Evolutionary conservation across 2,888 invertebrate species (phyloP), one percentile per base, ranked within the genome.

Genomic region (Leistus spinibarbis): DNA sequence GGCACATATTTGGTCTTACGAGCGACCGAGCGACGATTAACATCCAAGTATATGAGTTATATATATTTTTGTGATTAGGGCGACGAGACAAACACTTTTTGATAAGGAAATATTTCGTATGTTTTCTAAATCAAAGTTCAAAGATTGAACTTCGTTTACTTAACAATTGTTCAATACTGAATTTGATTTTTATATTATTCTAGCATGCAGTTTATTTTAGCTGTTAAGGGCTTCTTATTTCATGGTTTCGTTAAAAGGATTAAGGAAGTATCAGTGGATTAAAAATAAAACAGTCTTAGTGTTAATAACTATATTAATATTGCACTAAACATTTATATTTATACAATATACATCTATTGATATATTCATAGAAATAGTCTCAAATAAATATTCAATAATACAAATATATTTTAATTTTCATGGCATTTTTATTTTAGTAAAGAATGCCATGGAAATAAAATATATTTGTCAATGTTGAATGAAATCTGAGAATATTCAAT

Each of bases 271-370:
- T 5, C 1, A 60, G 13, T 56, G 13, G n/a, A 16, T 69, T 53
- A 63, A 16, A 4, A 24, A 72, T 65, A 57, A 57, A 57, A 66
- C 24, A 56, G 10, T 19, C 65, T 54, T 71, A 71, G 63, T 71
- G 27, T 57, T 57, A 64, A 72, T 69, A 64, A 64, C 64, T 64
- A 64, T 64, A 64, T 69, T 69, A 69, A 69, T 72, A 72, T 72
- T 72, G 72, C 72, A 72, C 72, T 72, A 66, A 72, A 72, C 72
- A 72, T 65, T 72, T 56, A 72, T 65, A 24, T 69, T 56, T 69
- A 60, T 68, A 54, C 60, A 60, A 60, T n/a, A 54, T 68, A 68
- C 67, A 54, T 54, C 23, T 54, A 71, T 64, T 71, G 64, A 71
- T 71, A 71, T 71, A 40, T 40, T 40, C 40, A 40, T 10, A 40